Base-by-base conservation (phyloP, 1,140 invertebrate species). In the Aplysia californica region DNA sequence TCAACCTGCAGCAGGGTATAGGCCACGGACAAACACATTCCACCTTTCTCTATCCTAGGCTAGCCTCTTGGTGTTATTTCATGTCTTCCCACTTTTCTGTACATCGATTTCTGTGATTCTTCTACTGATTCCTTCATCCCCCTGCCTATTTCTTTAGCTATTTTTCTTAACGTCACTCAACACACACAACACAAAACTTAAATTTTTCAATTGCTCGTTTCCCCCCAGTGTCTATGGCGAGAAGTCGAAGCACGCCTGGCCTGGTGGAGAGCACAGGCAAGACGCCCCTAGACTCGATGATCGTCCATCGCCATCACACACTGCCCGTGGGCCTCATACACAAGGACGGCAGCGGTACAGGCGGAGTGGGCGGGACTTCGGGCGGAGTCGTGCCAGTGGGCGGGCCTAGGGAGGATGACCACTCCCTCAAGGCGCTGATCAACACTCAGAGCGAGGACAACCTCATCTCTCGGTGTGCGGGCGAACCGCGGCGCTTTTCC, bases 201-300 rank as follows among this genome's bases (percentile, higher is more conserved):
- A n/a, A n/a, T n/a, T n/a, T n/a, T n/a, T n/a, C n/a, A n/a, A n/a
- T n/a, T n/a, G n/a, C n/a, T n/a, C n/a, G n/a, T n/a, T n/a, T n/a
- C 36, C 26, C 33, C 35, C 77, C 91, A 98, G 96, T 95, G 89
- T 95, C 96, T 75, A 95, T 98, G 94, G 95, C 96, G 82, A 93
- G 97, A 80, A 97, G 96, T 89, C 95, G 96, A 87, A 98, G 97
- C 78, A 97, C 97, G 38, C 97, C 97, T 26, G 97, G 97, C 20
- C 91, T 98, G 69, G 94, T 98, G 65, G 97, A 99, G 90, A 97
- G 96, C 15, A 77, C 93, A 75, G 96, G 96, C 41, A 94, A 95
- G 83, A 92, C 96, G 67, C 94, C 96, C 20, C 90, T 98, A 70
- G 96, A 97, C 90, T 94, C 97, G 64, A 97, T 97, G 96, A 76